Evolutionary conservation across 2,797 vertebrate genomes (phyloP).

Genomic region (Sphenodon punctatus): DNA sequence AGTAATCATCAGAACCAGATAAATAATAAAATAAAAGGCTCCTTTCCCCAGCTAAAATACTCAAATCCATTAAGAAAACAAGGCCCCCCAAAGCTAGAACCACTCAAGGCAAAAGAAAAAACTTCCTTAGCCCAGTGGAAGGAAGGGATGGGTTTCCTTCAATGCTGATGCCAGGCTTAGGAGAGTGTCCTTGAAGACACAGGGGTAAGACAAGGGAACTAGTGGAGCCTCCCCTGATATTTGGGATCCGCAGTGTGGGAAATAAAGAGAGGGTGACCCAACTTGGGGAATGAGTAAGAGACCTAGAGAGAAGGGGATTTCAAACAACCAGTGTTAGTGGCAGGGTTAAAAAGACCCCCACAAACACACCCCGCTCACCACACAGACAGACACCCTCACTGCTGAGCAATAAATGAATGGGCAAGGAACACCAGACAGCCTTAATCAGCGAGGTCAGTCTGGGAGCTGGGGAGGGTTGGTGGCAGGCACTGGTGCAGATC

Average conservation of each 20-base stretch:
- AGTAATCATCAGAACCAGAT: neutral
- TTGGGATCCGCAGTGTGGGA: conserved; percentile 11
- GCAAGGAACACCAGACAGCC: neutral
- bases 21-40: conserved; percentile 41
- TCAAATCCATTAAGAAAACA: too few relatives aligned
- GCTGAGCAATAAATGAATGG: too few relatives aligned
- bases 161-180: conserved; percentile 48
- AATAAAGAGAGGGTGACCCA: neutral
- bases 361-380: too few relatives aligned
- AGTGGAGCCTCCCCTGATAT: conserved; percentile 51
- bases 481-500: neutral
- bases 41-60: conserved; percentile 45
- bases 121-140: conserved; percentile 46
- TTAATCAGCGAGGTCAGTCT: neutral
- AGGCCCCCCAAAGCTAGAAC: too few relatives aligned
- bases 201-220: conserved; percentile 29
- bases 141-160: conserved; percentile 31
- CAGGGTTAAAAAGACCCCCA: neutral
- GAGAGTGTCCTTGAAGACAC: conserved; percentile 43
- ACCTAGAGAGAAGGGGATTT: neutral
- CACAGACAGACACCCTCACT: neutral
- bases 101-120: too few relatives aligned
- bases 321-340: too few relatives aligned
- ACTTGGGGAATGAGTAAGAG: neutral
- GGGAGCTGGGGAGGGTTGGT: neutral